Conservation (phyloP, 37 sponge, comb jelly and placozoan species). For the Haliclona indistincta region DNA sequence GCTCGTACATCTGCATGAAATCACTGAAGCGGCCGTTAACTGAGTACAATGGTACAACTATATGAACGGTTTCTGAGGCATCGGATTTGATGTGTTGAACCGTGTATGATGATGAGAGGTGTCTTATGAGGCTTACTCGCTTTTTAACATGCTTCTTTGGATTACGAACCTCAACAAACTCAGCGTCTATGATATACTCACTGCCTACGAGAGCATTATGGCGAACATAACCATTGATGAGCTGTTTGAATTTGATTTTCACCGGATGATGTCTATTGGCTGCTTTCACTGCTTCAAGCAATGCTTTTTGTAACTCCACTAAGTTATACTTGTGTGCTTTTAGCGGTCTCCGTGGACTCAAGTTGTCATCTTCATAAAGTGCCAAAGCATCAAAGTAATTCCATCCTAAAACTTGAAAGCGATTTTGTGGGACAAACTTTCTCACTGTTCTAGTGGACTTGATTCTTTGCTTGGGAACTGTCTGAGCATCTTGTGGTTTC, state of each 20-base stretch:
- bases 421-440: not conserved
- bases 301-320: constrained; percentile 1
- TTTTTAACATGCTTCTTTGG: not conserved
- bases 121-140: constrained; percentile 48
- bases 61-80: constrained; percentile 2
- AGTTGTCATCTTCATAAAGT: not conserved
- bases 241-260: constrained; percentile 37
- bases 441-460: not conserved
- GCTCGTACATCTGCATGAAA: constrained; percentile 68
- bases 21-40: constrained; percentile 42
- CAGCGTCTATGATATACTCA: constrained; percentile 60
- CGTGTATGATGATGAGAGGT: constrained; percentile 41
- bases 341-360: not conserved
- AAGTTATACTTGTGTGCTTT: not conserved
- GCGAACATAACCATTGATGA: constrained; percentile 62
- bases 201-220: constrained; percentile 44
- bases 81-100: not conserved
- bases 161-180: constrained; percentile 16
- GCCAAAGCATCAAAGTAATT: constrained; percentile 6
- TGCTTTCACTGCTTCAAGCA: constrained; percentile 10
- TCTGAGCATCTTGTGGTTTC: not conserved
- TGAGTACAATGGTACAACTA: constrained; percentile 47
- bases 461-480: not conserved
- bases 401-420: not conserved
- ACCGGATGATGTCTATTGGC: constrained; percentile 20